phyloP scores from a whole-genome alignment of 2,888 invertebrate species.

The Incurvaria masculella region DNA sequence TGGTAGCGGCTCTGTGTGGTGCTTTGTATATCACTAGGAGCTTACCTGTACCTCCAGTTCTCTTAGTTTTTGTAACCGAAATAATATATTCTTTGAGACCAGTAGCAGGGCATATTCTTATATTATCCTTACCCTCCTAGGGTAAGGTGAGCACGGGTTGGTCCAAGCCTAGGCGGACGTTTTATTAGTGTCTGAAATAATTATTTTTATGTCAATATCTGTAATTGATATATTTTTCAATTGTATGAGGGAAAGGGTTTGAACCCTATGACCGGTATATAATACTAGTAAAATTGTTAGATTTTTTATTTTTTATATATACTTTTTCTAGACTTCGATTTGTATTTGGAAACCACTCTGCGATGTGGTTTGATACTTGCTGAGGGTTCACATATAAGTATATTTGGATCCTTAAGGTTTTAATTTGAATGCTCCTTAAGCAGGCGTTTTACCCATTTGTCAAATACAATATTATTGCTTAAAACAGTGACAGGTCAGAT shows the following conservation, averaged over 20 bases:
- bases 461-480: slow-evolving; percentile 3
- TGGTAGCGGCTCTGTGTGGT: too few species aligned
- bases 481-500: slow-evolving; percentile 14
- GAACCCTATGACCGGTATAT: slow-evolving; percentile 7
- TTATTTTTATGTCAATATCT: too few species aligned
- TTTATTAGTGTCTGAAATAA: too few species aligned
- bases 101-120: too few species aligned
- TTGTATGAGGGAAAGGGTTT: slow-evolving; percentile 1
- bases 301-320: slow-evolving; percentile 11
- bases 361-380: slow-evolving; percentile 1
- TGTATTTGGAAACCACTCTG: slow-evolving; percentile 2
- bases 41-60: too few species aligned
- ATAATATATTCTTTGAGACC: too few species aligned
- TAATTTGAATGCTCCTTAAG: slow-evolving; percentile 8
- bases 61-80: too few species aligned
- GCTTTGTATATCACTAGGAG: too few species aligned
- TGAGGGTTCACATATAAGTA: slow-evolving; percentile 9
- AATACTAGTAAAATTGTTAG: slow-evolving; percentile 2
- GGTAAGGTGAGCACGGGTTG: too few species aligned
- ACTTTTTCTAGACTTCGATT: slow-evolving; percentile 7
- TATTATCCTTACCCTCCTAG: too few species aligned
- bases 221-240: background rate
- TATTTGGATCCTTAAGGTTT: slow-evolving; percentile 8
- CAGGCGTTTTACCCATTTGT: slow-evolving; percentile 6
- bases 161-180: too few species aligned